Evolutionary conservation across 1,140 invertebrate species (phyloP).

Genomic region (Papilio aristodemus): DNA sequence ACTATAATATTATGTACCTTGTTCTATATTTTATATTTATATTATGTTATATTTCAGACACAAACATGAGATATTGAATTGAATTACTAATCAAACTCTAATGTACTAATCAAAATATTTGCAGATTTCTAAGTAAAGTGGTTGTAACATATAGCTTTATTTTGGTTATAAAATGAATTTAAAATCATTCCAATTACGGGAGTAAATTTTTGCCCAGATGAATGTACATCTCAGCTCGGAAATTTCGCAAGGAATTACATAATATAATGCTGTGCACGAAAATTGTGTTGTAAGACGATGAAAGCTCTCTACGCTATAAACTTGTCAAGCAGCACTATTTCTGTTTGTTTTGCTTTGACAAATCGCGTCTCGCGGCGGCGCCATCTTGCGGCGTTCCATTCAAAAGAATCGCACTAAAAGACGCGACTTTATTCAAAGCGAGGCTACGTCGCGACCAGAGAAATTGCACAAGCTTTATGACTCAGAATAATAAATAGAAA

Average conservation of each 20-base stretch:
- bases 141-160: no score
- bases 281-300: conserved; percentile 24
- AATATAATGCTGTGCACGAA: conserved; percentile 22
- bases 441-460: conserved; percentile 12
- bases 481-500: conserved; percentile 32
- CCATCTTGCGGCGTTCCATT: conserved; percentile 24
- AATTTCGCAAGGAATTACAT: conserved; percentile 13
- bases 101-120: no score
- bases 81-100: not conserved
- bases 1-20: not conserved
- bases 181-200: not conserved
- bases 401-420: conserved; percentile 34
- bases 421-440: conserved; percentile 34
- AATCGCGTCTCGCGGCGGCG: conserved; percentile 31
- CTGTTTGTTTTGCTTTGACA: conserved; percentile 35
- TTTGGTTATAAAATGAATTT: no score
- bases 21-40: conserved; percentile 35
- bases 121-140: not conserved
- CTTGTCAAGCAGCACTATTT: conserved; percentile 33
- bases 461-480: conserved; percentile 32
- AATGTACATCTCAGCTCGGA: conserved; percentile 1
- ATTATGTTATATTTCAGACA: conserved; percentile 36
- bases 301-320: conserved; percentile 34
- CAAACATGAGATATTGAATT: conserved; percentile 33
- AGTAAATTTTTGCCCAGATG: not conserved